phyloP scores from a whole-genome alignment of 2,888 invertebrate genomes.

The Sphaerophoria rueppellii region DNA sequence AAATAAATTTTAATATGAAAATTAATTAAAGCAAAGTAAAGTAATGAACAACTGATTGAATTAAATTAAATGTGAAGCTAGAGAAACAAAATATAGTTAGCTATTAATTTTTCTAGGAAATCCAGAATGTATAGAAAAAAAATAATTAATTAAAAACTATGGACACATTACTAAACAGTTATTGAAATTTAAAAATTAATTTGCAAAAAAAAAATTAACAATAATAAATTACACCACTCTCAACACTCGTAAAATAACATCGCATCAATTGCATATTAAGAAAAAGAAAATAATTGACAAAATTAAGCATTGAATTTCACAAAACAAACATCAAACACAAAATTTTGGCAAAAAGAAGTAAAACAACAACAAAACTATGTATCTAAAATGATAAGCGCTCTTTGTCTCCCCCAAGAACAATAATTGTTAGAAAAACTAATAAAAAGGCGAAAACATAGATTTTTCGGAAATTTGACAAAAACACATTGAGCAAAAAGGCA shows the following conservation, averaged over 20 bases:
- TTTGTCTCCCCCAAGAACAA: slow-evolving; percentile 33
- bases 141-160: slow-evolving; percentile 27
- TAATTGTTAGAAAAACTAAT: slow-evolving; percentile 13
- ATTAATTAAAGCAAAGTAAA: slow-evolving; percentile 50
- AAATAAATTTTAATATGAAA: slow-evolving; percentile 52
- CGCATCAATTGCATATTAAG: slow-evolving; percentile 50
- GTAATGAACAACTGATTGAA: slow-evolving; percentile 41
- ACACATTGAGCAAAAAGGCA: slow-evolving; percentile 33
- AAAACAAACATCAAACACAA: slow-evolving; percentile 25
- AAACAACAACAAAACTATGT: slow-evolving; percentile 42
- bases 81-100: slow-evolving; percentile 61
- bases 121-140: slow-evolving; percentile 40
- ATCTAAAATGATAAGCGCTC: slow-evolving; percentile 38
- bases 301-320: slow-evolving; percentile 17
- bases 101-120: slow-evolving; percentile 55
- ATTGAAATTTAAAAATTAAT: slow-evolving; percentile 9
- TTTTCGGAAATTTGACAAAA: slow-evolving; percentile 19
- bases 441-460: slow-evolving; percentile 21
- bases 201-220: slow-evolving; percentile 29
- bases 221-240: slow-evolving; percentile 33
- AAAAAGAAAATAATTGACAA: slow-evolving; percentile 15
- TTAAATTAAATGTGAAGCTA: slow-evolving; percentile 53
- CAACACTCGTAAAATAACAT: slow-evolving; percentile 41
- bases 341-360: background rate
- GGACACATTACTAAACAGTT: slow-evolving; percentile 34